Evolutionary conservation across 2,113 vertebrate species (phyloP).

Genomic region (Gnathonemus echidnorhynchus): DNA sequence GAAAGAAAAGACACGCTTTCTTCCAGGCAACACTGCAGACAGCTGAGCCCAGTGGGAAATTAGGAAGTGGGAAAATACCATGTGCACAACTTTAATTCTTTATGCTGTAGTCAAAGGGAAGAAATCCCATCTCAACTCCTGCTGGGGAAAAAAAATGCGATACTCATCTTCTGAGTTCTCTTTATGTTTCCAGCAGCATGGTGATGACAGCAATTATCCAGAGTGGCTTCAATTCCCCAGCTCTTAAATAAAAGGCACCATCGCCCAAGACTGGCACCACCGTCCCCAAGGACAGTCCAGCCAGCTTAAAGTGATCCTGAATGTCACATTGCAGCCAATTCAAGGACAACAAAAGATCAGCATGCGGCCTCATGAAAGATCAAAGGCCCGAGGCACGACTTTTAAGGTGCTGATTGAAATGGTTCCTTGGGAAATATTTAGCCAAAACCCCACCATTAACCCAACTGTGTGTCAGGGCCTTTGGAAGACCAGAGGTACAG

Average conservation of each 20-base stretch:
- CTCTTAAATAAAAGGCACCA: background rate
- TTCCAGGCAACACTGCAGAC: background rate
- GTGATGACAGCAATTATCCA: background rate
- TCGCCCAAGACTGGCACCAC: background rate
- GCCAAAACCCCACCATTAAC: background rate
- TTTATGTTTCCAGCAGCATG: background rate
- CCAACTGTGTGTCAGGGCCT: background rate
- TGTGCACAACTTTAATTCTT: background rate
- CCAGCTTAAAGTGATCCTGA: background rate
- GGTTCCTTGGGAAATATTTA: background rate
- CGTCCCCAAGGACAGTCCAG: background rate
- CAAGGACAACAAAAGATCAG: background rate
- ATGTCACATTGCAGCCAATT: background rate
- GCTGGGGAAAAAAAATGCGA: background rate
- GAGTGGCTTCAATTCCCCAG: background rate
- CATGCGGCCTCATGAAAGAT: background rate
- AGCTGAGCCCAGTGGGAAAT: background rate
- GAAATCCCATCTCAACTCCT: background rate
- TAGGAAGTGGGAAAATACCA: background rate
- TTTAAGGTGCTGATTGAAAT: background rate
- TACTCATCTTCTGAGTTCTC: background rate
- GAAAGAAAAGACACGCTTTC: background rate
- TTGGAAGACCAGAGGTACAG: background rate
- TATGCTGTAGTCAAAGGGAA: background rate
- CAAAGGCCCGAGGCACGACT: background rate